phyloP scores from a whole-genome alignment of 2,113 vertebrate species.

The Gracilinanus agilis region DNA sequence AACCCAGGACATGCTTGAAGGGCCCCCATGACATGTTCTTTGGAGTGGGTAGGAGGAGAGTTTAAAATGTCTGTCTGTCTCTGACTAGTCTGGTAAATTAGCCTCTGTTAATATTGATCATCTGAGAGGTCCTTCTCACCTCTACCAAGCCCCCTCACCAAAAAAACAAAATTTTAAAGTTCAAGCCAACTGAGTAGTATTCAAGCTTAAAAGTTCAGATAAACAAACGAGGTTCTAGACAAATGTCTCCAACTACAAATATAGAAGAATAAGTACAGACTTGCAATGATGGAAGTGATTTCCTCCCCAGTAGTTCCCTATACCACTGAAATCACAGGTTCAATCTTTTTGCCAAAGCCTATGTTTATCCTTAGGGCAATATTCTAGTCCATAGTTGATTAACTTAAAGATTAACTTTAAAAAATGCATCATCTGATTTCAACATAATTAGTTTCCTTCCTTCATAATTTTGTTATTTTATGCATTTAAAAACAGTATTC shows the following conservation, averaged over 20 bases:
- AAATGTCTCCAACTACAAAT: no score
- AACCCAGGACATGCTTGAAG: constrained; percentile 48
- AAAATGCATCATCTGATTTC: neutral
- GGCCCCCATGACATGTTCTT: constrained; percentile 55
- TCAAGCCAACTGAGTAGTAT: neutral
- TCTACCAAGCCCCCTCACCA: constrained; percentile 54
- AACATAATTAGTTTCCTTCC: neutral
- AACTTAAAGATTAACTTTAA: neutral
- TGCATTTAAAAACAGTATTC: neutral
- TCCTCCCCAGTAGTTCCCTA: no score
- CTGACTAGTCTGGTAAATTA: constrained; percentile 38
- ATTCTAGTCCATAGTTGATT: neutral
- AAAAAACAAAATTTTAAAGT: constrained; percentile 24
- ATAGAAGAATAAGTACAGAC: neutral
- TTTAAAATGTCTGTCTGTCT: constrained; percentile 34
- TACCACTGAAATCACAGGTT: neutral
- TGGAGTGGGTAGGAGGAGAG: constrained; percentile 34
- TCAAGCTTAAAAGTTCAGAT: neutral
- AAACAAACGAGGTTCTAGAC: no score
- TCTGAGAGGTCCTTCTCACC: constrained; percentile 64
- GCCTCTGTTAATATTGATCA: constrained; percentile 44
- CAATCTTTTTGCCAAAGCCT: neutral
- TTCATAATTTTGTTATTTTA: neutral
- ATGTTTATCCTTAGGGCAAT: neutral
- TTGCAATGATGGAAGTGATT: neutral